Evolutionary conservation across 2,113 vertebrate genomes (phyloP), one percentile per base, ranked within the genome.

Genomic region (Tachysurus fulvidraco): DNA sequence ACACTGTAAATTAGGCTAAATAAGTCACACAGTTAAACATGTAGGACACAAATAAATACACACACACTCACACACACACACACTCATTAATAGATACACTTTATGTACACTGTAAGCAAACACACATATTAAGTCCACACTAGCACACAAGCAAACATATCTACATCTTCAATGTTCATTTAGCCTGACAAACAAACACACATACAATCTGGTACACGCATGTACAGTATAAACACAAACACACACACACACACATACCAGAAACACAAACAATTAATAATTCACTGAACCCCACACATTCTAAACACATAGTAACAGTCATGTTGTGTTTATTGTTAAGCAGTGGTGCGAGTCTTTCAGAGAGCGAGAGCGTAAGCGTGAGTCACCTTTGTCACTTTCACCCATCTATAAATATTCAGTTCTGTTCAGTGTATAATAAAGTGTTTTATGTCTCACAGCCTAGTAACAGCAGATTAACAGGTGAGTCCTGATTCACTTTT

Each of bases 301-400:
- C 30, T 30, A 65, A 46, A 57, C 41, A 36, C 41, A 23, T 19
- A 79, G 4, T 19, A 28, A 54, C 25, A 13, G 11, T 41, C 52
- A 13, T 79, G n/a, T 81, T 69, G 11, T 88, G 52, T 84, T 74
- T 84, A 8, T 77, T 65, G 16, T 16, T 52, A 54, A 83, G 9
- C 50, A 80, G 76, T 23, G 44, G 84, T 36, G 60, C 73, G 21
- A 28, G 71, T 30, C 0, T 54, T 1, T 9, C 52, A n/a, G 80
- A 55, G 19, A 14, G 12, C 73, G 88, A 88, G 11, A 77, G 14
- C 44, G 28, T 88, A 77, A 88, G 87, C 36, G 36, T 36, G 36
- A 36, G 36, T 83, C 21, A 25, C 30, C 14, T 67, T 79, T 81
- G 1, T 81, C 25, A 19, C 8, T 21, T 81, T 46, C 25, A 65